phyloP scores from a whole-genome alignment of 2,888 invertebrate species.

The Hylaea fasciaria region DNA sequence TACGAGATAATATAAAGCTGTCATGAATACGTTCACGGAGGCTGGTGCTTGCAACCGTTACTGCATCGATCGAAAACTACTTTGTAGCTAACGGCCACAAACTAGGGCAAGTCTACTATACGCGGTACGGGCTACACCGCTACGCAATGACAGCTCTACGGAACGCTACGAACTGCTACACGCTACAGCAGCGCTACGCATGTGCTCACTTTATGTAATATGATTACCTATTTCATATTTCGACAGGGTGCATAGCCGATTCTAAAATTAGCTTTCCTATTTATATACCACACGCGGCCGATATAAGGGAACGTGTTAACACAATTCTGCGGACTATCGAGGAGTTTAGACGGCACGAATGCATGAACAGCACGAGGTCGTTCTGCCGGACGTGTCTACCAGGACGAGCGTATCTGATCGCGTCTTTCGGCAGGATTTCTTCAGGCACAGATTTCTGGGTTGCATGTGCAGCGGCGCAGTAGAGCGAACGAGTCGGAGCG shows the following conservation, averaged over 20 bases:
- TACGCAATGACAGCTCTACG: conserved; percentile 42
- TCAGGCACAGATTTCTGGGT: conserved; percentile 55
- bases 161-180: conserved; percentile 24
- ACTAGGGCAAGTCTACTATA: background rate
- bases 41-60: conserved; percentile 10
- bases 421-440: conserved; percentile 41
- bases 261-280: conserved; percentile 38
- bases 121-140: conserved; percentile 37
- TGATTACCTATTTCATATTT: conserved; percentile 2
- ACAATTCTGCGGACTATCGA: conserved; percentile 17
- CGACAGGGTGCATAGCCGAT: conserved; percentile 21
- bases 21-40: background rate
- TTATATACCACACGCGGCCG: conserved; percentile 28
- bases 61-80: conserved; percentile 43
- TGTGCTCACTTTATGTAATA: conserved; percentile 45
- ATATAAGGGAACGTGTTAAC: conserved; percentile 14
- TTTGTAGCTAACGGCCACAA: conserved; percentile 28
- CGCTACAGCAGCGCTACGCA: conserved; percentile 51
- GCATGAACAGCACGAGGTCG: background rate
- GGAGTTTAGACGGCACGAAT: conserved; percentile 6
- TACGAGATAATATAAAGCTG: background rate
- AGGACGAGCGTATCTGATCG: background rate
- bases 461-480: conserved; percentile 71
- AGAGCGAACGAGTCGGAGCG: conserved; percentile 63
- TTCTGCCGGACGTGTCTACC: background rate